Percentiles rank a stretch among this genome's conserved stretches.
Conservation (phyloP, 2,888 invertebrate genomes). For the Hipparchia sbordonii region DNA sequence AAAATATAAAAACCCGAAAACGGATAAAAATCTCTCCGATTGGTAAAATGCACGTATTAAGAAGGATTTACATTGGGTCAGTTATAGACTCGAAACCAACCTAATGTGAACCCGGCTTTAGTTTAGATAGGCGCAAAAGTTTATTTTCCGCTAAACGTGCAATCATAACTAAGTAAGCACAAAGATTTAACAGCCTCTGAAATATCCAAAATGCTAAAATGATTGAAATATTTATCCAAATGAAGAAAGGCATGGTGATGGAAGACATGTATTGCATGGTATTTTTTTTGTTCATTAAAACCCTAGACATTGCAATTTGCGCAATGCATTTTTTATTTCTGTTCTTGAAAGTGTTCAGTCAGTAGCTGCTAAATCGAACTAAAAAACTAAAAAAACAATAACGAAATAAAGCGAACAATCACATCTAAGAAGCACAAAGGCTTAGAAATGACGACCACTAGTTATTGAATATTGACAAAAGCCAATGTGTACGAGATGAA, state of each 20-base stretch:
- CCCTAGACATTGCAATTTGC: background rate
- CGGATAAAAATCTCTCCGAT: background rate
- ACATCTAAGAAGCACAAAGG: background rate
- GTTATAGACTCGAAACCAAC: background rate
- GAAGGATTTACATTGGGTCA: background rate
- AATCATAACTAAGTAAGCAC: conserved; percentile 1
- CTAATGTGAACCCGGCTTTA: background rate
- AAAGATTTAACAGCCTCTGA: conserved; percentile 11
- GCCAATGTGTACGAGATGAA: conserved; percentile 1
- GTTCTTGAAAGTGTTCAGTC: background rate
- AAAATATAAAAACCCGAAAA: background rate
- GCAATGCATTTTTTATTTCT: background rate
- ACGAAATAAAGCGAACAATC: conserved; percentile 5
- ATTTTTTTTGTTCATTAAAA: background rate
- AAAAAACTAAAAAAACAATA: background rate
- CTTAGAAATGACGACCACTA: conserved; percentile 4
- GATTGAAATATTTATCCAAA: background rate
- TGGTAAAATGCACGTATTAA: background rate
- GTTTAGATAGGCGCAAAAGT: conserved; percentile 1
- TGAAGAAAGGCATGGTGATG: background rate
- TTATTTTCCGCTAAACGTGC: conserved; percentile 1
- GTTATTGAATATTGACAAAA: background rate
- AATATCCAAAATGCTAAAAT: background rate
- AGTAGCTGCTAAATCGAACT: conserved; percentile 7
- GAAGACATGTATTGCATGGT: background rate